Base-by-base conservation (phyloP, 2,888 invertebrate genomes). In the Trachelus tabidus region DNA sequence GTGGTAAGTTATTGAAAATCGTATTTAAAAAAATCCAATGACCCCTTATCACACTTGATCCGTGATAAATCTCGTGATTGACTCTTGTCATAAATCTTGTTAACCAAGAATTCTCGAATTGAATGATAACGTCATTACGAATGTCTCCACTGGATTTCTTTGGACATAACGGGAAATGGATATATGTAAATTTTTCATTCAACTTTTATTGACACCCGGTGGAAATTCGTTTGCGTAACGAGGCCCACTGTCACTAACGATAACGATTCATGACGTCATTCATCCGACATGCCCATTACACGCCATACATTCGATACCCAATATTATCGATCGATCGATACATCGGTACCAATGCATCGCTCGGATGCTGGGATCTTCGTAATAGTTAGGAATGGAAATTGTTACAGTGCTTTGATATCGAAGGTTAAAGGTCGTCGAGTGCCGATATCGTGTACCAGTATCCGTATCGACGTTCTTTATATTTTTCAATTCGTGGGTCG, bases 1-100 rank as follows among this genome's bases (percentile, higher is more conserved):
- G 89, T 90, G 89, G 91, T 91, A 85, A 91, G 91, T 90, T 81
- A 83, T 85, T 35, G 0, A 56, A 9, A 56, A 2, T 23, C 56
- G 2, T 6, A 56, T 56, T 56, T 15, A 4, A 56, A 56, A 40
- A 56, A 56, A 56, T 56, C 23, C 56, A 23, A 56, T 56, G 23
- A 15, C 15, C 1, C 40, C 37, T 37, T 37, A 37, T 40, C 15
- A 15, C 15, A 0, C 40, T 23, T 0, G 15, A 1, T 40, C 9
- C 0, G 56, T 2, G 56, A 56, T 56, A 23, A 15, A 6, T 40
- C 40, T 1, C 56, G 56, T 23, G 2, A 23, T 23, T 23, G 56
- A 56, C 9, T 23, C 23, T 56, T 56, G 23, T 23, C 23, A 9
- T 23, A 56, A 56, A 23, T 23, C 23, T 56, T 23, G 9, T 56